A percentile compares a stretch with the other conserved stretches of the same genome.
Evolutionary conservation across 2,113 vertebrate genomes (phyloP).

Genomic region (Porphyrio hochstetteri): DNA sequence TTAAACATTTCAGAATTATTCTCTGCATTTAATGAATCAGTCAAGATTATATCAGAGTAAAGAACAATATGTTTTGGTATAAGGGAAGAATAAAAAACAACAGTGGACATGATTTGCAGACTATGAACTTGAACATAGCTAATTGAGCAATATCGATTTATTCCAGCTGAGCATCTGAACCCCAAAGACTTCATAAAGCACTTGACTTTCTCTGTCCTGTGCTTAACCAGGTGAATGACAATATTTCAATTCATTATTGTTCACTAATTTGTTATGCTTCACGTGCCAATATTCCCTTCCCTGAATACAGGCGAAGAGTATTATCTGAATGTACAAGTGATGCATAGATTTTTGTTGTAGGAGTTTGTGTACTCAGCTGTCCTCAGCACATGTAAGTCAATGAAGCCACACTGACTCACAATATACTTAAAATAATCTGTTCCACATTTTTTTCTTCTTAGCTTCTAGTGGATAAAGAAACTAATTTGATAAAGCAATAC

Average conservation of each 20-base stretch:
- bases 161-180: not conserved
- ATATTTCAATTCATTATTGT: not conserved
- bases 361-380: not conserved
- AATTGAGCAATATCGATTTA: conserved; percentile 15
- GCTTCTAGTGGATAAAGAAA: not conserved
- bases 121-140: not conserved
- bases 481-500: not conserved
- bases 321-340: not conserved
- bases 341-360: not conserved
- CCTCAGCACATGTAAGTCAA: not conserved
- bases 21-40: not conserved
- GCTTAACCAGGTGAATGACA: not conserved
- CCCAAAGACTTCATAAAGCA: not conserved
- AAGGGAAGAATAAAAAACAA: no score
- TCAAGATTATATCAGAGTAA: not conserved
- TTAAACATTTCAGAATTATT: not conserved
- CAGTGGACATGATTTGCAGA: not conserved
- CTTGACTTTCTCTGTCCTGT: not conserved
- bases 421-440: not conserved
- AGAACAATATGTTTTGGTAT: not conserved
- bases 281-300: not conserved
- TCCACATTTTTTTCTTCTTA: not conserved
- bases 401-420: not conserved
- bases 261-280: not conserved
- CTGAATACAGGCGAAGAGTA: not conserved